Evolutionary conservation across 2,113 vertebrate genomes (phyloP), one percentile per base, ranked within the genome.

Genomic region (Apistogramma diplotaenia): DNA sequence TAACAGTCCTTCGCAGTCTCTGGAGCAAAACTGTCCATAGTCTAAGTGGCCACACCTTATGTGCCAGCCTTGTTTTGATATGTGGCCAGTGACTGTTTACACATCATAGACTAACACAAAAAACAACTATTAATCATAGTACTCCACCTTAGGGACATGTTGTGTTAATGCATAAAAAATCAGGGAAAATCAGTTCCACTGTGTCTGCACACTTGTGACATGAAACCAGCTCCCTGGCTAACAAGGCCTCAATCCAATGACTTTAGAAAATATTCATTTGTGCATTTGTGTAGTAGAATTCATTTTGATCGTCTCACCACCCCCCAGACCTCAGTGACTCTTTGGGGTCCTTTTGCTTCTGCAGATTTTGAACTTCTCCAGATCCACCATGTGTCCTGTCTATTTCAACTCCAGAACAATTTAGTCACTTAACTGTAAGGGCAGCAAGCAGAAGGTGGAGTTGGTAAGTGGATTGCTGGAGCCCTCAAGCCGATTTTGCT

Each of bases 401-500:
- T 56, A 3, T 80, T 90, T 86, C 74, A 31, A 62, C 82, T 75
- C 25, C 10, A 23, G 83, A 74, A 46, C 76, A 85, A 73, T 88
- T 80, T 62, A 87, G 87, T 87, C 81, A 56, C 80, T 87, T 85
- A 89, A 80, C 82, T 60, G 61, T 58, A 55, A 78, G 67, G 19
- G 61, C 76, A 76, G 81, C 87, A 70, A 87, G 75, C 90, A 82
- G 74, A 81, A 85, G 85, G 79, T 83, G 60, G 76, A 81, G 55
- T 81, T 71, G 55, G 84, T 88, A 89, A 89, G 91, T 88, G 85
- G 86, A 90, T 89, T 91, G 85, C 85, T 9, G 33, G 78, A 29
- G 25, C 85, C 88, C 87, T 84, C 79, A 91, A 91, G 91, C 88
- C 79, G 85, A 88, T 93, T 92, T 89, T 83, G 88, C 90, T 94